Percentiles rank a stretch among this genome's conserved stretches.
These are phyloP conservation scores for Bufo bufo DNA, from an alignment of 2,113 vertebrate genomes.

Conservation along the genomic window DNA sequence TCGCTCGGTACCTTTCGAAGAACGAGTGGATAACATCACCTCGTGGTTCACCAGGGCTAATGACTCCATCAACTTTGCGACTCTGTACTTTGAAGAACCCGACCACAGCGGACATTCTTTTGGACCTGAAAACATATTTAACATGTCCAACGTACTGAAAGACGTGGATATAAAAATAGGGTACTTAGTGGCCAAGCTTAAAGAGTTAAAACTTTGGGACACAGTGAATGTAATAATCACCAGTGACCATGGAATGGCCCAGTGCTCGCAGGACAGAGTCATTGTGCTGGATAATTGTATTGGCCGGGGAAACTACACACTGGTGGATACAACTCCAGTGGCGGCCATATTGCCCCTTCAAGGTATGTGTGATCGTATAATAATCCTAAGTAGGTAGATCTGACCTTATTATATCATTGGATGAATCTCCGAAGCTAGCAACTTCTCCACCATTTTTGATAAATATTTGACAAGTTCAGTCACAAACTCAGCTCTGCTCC, in stretches of 20 bases:
- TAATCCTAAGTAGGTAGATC: neutral
- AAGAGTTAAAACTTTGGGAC: constrained; percentile 80
- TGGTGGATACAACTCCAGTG: constrained; percentile 82
- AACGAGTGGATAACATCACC: constrained; percentile 77
- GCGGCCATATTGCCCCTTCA: constrained; percentile 80
- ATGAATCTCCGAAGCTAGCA: no score
- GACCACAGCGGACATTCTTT: constrained; percentile 84
- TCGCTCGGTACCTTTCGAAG: constrained; percentile 71
- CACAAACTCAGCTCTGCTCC: no score
- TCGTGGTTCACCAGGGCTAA: constrained; percentile 75
- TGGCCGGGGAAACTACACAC: constrained; percentile 70
- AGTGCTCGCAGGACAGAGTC: constrained; percentile 82
- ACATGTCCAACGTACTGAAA: constrained; percentile 77
- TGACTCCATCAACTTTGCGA: constrained; percentile 78
- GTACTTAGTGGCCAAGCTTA: constrained; percentile 77
- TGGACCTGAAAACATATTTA: constrained; percentile 77
- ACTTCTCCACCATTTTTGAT: no score
- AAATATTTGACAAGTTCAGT: no score
- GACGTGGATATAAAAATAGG: constrained; percentile 83
- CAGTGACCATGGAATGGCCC: constrained; percentile 96
- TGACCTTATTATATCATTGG: no score
- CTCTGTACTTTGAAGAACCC: constrained; percentile 93
- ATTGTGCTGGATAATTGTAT: constrained; percentile 85
- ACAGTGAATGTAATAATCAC: constrained; percentile 86
- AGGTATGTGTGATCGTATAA: constrained; percentile 70